A percentile compares a stretch with the other conserved stretches of the same genome.
These are phyloP conservation scores for Lates calcarifer DNA, from an alignment of 2,113 vertebrate genomes.

Conservation along the genomic window DNA sequence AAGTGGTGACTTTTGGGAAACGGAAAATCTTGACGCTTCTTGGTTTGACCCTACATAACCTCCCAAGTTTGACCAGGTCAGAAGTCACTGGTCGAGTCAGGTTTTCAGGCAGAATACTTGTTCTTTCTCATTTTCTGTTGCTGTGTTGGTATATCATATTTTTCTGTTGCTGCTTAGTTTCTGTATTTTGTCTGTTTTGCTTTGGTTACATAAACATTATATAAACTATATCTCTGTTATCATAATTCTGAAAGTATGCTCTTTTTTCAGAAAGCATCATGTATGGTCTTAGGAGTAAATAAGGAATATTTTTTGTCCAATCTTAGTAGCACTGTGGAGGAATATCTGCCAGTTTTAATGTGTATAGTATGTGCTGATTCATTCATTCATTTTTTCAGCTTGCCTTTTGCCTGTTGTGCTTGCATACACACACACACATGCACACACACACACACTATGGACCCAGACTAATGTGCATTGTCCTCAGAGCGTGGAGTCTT, in stretches of 20 bases:
- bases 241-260: neutral
- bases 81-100: constrained; percentile 35
- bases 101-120: constrained; percentile 1
- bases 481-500: constrained; percentile 65
- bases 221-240: neutral
- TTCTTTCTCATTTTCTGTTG: neutral
- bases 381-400: constrained; percentile 21
- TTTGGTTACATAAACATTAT: neutral
- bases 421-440: constrained; percentile 5
- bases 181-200: neutral
- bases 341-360: neutral
- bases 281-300: neutral
- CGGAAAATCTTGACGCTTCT: constrained; percentile 10
- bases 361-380: neutral
- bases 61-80: constrained; percentile 38
- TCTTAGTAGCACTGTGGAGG: neutral
- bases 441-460: constrained; percentile 13
- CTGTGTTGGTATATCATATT: neutral
- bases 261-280: neutral
- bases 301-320: neutral
- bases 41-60: constrained; percentile 47
- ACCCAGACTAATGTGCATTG: constrained; percentile 67
- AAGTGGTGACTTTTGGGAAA: constrained; percentile 57
- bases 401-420: constrained; percentile 15
- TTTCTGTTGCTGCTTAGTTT: neutral